Conservation (phyloP, 2,113 vertebrate species). For the Ahaetulla prasina region DNA sequence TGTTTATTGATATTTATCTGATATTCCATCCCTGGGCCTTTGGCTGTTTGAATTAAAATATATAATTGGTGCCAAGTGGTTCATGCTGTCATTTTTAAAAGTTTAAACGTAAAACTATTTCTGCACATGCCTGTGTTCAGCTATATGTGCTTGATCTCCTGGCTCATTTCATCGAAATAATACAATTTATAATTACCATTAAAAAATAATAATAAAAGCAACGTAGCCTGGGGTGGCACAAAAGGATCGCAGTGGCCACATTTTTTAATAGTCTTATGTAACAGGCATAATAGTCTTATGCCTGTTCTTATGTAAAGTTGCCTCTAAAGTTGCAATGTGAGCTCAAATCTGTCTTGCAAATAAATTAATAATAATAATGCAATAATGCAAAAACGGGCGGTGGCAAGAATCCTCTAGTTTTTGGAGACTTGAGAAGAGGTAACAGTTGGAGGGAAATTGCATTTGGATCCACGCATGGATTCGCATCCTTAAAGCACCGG, state of each 20-base stretch:
- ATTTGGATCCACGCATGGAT: background rate
- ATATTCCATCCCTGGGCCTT: background rate
- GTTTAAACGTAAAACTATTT: constrained; percentile 23
- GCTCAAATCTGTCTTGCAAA: background rate
- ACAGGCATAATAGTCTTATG: too few relatives aligned
- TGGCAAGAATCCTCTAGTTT: background rate
- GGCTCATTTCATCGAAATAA: constrained; percentile 16
- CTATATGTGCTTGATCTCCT: constrained; percentile 16
- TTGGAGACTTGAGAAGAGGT: background rate
- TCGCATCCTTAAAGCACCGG: background rate
- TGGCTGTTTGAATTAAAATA: constrained; percentile 8
- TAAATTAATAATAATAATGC: background rate
- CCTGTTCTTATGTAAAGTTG: background rate
- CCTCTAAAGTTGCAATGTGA: background rate
- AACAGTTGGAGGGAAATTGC: too few relatives aligned
- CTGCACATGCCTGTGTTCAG: constrained; percentile 13
- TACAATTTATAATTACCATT: constrained; percentile 1
- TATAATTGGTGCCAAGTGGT: background rate
- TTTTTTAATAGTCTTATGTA: too few relatives aligned
- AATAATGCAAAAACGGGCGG: background rate
- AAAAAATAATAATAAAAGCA: background rate
- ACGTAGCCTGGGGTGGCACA: background rate
- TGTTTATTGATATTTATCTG: too few relatives aligned
- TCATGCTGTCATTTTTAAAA: constrained; percentile 14
- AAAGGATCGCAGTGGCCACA: too few relatives aligned